Evolutionary conservation across 2,113 vertebrate genomes (phyloP).

Genomic region (Sceloporus tristichus): DNA sequence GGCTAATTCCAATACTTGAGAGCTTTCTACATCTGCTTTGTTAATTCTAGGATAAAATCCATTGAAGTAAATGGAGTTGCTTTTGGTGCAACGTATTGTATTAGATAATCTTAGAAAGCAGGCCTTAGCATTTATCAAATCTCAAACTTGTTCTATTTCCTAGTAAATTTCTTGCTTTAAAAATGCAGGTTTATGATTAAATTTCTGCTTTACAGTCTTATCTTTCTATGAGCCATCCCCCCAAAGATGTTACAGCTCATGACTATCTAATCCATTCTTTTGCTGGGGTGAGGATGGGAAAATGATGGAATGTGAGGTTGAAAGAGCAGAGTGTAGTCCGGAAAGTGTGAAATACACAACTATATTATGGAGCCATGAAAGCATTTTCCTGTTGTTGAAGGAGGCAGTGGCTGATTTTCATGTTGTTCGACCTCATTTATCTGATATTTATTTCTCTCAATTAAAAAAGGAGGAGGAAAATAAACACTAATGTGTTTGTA

Average conservation of each 20-base stretch:
- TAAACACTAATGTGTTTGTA: constrained; percentile 31
- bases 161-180: constrained; percentile 40
- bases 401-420: constrained; percentile 27
- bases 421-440: constrained; percentile 22
- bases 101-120: constrained; percentile 39
- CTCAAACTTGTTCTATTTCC: constrained; percentile 35
- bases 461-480: neutral
- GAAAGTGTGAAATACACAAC: constrained; percentile 29
- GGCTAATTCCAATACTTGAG: neutral
- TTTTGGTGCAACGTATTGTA: constrained; percentile 16
- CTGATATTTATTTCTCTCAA: neutral
- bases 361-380: constrained; percentile 28
- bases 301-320: constrained; percentile 32
- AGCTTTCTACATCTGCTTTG: neutral
- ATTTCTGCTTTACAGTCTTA: constrained; percentile 44
- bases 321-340: constrained; percentile 23
- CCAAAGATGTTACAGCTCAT: constrained; percentile 6
- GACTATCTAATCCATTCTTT: constrained; percentile 43
- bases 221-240: constrained; percentile 39
- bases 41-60: constrained; percentile 36
- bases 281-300: constrained; percentile 22
- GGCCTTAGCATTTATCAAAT: constrained; percentile 45
- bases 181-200: constrained; percentile 54
- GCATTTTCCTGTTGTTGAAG: neutral
- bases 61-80: constrained; percentile 23